These are phyloP conservation scores for Chironex yamaguchii DNA, from an alignment of 30 jellyfish, hydroid and myxozoan species.

Conservation along the genomic window DNA sequence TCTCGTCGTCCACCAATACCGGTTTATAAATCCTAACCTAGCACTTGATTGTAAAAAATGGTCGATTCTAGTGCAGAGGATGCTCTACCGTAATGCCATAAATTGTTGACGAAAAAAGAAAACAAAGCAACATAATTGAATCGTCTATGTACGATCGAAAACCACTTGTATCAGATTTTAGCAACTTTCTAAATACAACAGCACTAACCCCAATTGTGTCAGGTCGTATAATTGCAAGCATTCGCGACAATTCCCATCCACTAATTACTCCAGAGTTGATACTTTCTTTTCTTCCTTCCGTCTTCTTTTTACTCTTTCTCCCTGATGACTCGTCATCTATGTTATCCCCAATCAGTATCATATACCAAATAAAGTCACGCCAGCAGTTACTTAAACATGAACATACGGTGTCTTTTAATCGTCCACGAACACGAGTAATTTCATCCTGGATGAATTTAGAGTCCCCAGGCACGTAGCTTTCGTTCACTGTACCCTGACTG, in stretches of 20 bases:
- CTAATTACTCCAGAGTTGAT: neutral
- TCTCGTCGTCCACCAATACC: no score
- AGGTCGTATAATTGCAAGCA: constrained; percentile 33
- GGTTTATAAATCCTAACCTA: no score
- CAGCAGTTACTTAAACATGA: constrained; percentile 93
- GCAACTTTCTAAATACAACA: no score
- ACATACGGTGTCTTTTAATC: constrained; percentile 59
- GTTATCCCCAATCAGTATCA: constrained; percentile 63
- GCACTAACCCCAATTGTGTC: neutral
- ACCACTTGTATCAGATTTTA: no score
- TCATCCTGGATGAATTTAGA: constrained; percentile 54
- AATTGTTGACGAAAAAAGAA: no score
- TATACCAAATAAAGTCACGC: constrained; percentile 93
- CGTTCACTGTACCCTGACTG: constrained; percentile 64
- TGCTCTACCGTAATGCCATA: no score
- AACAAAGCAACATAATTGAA: no score
- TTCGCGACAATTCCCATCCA: constrained; percentile 56
- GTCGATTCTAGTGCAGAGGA: no score
- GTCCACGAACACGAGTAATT: constrained; percentile 61
- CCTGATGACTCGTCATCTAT: constrained; percentile 67
- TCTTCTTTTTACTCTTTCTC: constrained; percentile 43
- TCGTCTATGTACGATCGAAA: no score
- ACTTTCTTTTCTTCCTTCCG: constrained; percentile 64
- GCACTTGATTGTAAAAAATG: no score
- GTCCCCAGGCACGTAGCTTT: constrained; percentile 50